Evolutionary conservation across 2,888 invertebrate species (phyloP).

Genomic region (Pristionchus fissidentatus): DNA sequence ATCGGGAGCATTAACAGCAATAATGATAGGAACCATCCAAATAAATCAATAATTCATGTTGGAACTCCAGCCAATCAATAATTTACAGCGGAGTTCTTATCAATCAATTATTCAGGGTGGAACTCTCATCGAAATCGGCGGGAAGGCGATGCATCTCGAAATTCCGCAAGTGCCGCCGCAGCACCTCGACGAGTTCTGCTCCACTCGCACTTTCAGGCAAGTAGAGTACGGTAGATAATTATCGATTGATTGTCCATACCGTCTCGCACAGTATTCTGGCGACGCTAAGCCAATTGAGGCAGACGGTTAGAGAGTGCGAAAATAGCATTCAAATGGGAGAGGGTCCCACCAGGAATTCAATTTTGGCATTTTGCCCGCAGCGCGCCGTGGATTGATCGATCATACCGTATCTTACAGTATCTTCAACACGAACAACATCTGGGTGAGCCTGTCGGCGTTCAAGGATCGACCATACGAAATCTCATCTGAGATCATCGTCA

Average conservation of each 20-base stretch:
- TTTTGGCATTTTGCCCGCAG: too few species aligned
- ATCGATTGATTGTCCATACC: too few species aligned
- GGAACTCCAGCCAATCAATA: too few species aligned
- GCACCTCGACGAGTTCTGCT: slow-evolving; percentile 95
- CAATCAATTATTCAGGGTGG: slow-evolving; percentile 84
- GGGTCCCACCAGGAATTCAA: too few species aligned
- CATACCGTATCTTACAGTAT: slow-evolving; percentile 80
- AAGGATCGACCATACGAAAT: slow-evolving; percentile 87
- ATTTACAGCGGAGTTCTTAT: too few species aligned
- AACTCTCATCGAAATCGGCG: slow-evolving; percentile 94
- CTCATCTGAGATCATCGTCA: slow-evolving; percentile 96
- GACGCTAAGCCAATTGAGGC: too few species aligned
- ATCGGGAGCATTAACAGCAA: too few species aligned
- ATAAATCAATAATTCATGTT: too few species aligned
- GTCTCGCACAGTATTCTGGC: too few species aligned
- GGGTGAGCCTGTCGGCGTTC: slow-evolving; percentile 92
- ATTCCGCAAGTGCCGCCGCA: slow-evolving; percentile 98
- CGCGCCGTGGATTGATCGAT: not conserved
- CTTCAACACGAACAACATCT: slow-evolving; percentile 99
- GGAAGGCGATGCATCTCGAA: slow-evolving; percentile 92
- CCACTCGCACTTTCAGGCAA: slow-evolving; percentile 93
- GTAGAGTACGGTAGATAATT: not conserved
- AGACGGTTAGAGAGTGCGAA: too few species aligned
- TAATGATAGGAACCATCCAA: too few species aligned
- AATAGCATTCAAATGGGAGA: too few species aligned